phyloP scores from a whole-genome alignment of 2,888 invertebrate genomes.

The Sinopyrophorus schimmeli region DNA sequence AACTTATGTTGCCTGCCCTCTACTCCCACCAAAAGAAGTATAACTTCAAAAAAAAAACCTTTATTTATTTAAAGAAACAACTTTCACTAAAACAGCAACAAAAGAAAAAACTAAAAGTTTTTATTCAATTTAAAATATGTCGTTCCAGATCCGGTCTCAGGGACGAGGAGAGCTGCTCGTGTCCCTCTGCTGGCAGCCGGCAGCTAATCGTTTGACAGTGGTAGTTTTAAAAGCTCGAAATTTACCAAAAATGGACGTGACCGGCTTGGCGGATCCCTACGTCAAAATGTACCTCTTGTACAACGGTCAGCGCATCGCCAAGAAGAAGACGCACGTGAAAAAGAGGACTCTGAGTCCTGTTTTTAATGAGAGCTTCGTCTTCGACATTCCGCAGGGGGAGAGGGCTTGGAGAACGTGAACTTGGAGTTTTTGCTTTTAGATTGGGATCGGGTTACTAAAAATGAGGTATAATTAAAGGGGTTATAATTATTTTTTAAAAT shows the following conservation, averaged over 20 bases:
- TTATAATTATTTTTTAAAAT: background rate
- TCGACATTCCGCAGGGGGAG: constrained; percentile 82
- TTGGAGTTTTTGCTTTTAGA: constrained; percentile 89
- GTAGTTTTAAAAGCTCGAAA: constrained; percentile 97
- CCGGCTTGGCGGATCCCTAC: constrained; percentile 95
- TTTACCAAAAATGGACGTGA: constrained; percentile 97
- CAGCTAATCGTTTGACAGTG: constrained; percentile 92
- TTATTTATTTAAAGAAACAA: too few species aligned
- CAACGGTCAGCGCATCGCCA: constrained; percentile 97
- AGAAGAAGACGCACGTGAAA: constrained; percentile 99
- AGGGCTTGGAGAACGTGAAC: constrained; percentile 79
- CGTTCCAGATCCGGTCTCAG: constrained; percentile 89
- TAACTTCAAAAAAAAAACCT: too few species aligned
- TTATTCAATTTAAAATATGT: too few species aligned
- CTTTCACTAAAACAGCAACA: too few species aligned
- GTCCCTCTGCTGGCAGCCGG: constrained; percentile 97
- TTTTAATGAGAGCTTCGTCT: constrained; percentile 98
- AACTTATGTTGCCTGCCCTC: too few species aligned
- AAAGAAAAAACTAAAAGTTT: too few species aligned
- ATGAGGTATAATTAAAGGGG: constrained; percentile 81
- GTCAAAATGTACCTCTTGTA: constrained; percentile 97
- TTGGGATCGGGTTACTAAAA: constrained; percentile 98
- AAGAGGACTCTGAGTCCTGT: constrained; percentile 97
- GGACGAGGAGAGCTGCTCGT: constrained; percentile 94
- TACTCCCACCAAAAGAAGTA: too few species aligned